Conservation (phyloP, 2,113 vertebrate genomes). For the Alouatta palliata region DNA sequence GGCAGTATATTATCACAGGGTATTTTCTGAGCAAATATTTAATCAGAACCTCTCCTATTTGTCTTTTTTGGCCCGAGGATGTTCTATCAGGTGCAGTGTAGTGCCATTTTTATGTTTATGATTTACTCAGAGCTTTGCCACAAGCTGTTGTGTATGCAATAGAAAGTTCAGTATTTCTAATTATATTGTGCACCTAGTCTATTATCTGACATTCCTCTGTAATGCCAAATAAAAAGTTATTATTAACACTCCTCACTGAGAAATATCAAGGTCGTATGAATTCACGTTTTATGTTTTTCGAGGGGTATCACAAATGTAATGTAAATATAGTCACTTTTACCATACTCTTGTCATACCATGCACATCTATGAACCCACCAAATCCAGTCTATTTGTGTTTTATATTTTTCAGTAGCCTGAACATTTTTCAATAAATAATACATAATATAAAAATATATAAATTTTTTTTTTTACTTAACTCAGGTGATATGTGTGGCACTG, state of each 20-base stretch:
- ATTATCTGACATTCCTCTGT: conserved; percentile 29
- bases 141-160: conserved; percentile 23
- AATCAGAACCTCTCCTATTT: conserved; percentile 69
- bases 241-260: neutral
- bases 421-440: neutral
- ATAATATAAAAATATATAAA: no score
- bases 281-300: conserved; percentile 21
- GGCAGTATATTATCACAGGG: conserved; percentile 74
- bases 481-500: conserved; percentile 41
- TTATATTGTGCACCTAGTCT: conserved; percentile 32
- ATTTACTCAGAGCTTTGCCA: conserved; percentile 66
- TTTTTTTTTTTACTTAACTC: conserved; percentile 40
- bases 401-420: conserved; percentile 42
- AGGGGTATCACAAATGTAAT: neutral
- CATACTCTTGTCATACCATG: neutral
- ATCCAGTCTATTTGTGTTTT: conserved; percentile 46
- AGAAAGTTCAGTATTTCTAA: conserved; percentile 61
- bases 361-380: neutral
- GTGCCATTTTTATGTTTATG: conserved; percentile 17
- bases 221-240: conserved; percentile 30
- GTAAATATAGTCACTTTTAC: neutral
- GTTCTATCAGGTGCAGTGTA: conserved; percentile 42
- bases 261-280: conserved; percentile 47
- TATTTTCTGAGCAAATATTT: conserved; percentile 80
- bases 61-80: conserved; percentile 38